Base-by-base conservation (phyloP, 2,888 invertebrate species). In the Rhaphigaster nebulosa region DNA sequence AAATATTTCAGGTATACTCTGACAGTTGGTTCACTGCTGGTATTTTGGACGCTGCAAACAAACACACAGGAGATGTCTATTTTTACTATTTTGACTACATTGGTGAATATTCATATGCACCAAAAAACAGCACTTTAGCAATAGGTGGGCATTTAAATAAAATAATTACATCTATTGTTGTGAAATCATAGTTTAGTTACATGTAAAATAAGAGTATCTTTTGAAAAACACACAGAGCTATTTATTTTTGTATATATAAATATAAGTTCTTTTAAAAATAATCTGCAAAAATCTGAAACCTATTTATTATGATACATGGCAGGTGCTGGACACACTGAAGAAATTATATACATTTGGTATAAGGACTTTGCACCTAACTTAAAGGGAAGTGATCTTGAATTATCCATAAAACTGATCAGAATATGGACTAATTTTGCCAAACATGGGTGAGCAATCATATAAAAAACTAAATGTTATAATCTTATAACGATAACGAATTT, bases 391-490 rank as follows among this genome's bases (percentile, higher is more conserved):
- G 87, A 90, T 50, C 65, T 90, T 0, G n/a, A 80, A 60, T 70
- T 91, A 84, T 91, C 91, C 1, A 38, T 54, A 50, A 54, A 80
- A 20, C 5, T 91, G 41, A 87, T 90, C 52, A 23, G 60, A 38
- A 60, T 56, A 15, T 87, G 70, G 70, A 54, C 90, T 12, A 60
- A 90, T 60, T 91, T 91, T 76, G 90, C 65, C 41, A 88, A 52
- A 34, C 26, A 88, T 26, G 91, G 91, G 91, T 90, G 41, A 38
- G 88, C 20, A 34, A 29, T 23, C 29, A 76, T 8, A 13, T 0
- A 60, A 34, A 29, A 76, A 34, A 38, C 4, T 8, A 50, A 13
- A 41, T 34, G 20, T 6, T n/a, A 87, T 52, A 18, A 50, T 29
- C 1, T 5, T 52, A 6, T 52, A 52, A 8, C 18, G 15, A 29